Base-by-base conservation (phyloP, 2,888 invertebrate genomes). In the Lissocephala sabroskyi region DNA sequence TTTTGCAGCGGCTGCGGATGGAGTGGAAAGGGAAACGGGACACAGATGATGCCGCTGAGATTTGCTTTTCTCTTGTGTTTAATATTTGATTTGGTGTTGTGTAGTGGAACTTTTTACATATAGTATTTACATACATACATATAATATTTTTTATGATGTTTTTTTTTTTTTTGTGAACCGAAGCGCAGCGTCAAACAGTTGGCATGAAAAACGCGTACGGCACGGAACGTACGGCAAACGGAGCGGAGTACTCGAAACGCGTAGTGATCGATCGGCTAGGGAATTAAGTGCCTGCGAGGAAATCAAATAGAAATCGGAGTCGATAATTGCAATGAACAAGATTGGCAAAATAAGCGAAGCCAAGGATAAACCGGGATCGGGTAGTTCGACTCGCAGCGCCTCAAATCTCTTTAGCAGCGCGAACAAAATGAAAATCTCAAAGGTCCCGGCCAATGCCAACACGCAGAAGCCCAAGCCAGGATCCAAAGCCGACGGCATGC, bases 351-450 rank as follows among this genome's bases (percentile, higher is more conserved):
- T n/a, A n/a, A n/a, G n/a, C n/a, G n/a, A n/a, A n/a, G n/a, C n/a
- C n/a, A 35, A 35, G 16, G 6, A 33, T 11, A 33, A 33, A 33
- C 33, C 16, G 32, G 28, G 13, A 26, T 13, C 35, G 53, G 32
- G 30, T 10, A 42, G 33, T 41, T 43, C 11, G 43, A 35, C 35
- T 28, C 52, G 14, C 5, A 11, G 43, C 40, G 41, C 44, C 30
- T 16, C 56, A 9, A 65, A 60, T 40, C 59, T 82, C 40, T 55
- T 81, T 26, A 52, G 74, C 10, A 81, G 65, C 60, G 81, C 81
- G 26, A 80, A 65, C 36, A 79, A 81, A 64, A 81, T 79, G 76
- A 81, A 81, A 62, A 79, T 79, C 30, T 65, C 64, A 14, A 81
- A 67, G 53, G 68, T 77, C 6, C 59, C 64, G 36, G 53, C 60